Conservation (phyloP, 2,113 vertebrate species). For the Helogale parvula region DNA sequence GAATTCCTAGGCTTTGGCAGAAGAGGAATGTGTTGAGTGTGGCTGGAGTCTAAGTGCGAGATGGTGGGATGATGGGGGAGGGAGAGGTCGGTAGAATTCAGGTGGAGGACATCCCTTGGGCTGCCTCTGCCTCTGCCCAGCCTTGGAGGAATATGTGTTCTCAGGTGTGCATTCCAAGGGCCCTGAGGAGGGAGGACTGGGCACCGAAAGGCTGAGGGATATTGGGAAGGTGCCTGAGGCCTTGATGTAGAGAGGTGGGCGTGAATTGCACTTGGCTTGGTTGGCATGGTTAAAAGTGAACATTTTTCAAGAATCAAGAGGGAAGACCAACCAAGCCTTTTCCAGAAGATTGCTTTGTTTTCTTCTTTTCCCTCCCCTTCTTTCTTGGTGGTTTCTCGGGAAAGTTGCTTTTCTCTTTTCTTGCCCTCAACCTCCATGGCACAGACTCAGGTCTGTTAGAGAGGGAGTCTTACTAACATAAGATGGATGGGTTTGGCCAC, state of each 20-base stretch:
- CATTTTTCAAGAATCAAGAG: not conserved
- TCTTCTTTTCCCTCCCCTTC: not conserved
- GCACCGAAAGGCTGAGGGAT: no score
- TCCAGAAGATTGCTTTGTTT: not conserved
- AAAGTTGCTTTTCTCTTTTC: conserved; percentile 37
- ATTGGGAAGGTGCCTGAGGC: not conserved
- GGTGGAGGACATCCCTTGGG: not conserved
- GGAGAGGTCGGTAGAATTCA: rapidly evolving
- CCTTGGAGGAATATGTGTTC: not conserved
- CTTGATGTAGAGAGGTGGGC: not conserved
- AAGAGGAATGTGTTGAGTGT: not conserved
- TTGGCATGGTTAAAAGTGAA: not conserved
- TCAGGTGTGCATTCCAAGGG: not conserved
- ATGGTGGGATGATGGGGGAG: not conserved
- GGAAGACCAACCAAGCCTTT: not conserved
- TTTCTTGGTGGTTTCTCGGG: not conserved
- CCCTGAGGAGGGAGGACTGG: not conserved
- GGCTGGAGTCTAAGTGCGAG: no score
- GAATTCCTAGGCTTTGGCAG: not conserved
- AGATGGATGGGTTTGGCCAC: conserved; percentile 60
- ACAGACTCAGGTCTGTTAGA: not conserved
- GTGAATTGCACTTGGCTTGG: not conserved
- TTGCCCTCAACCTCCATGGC: not conserved
- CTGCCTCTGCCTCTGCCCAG: not conserved
- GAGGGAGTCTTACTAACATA: not conserved